Evolutionary conservation across 2,113 vertebrate species (phyloP), one percentile per base, ranked within the genome.

Genomic region (Leucopsar rothschildi): DNA sequence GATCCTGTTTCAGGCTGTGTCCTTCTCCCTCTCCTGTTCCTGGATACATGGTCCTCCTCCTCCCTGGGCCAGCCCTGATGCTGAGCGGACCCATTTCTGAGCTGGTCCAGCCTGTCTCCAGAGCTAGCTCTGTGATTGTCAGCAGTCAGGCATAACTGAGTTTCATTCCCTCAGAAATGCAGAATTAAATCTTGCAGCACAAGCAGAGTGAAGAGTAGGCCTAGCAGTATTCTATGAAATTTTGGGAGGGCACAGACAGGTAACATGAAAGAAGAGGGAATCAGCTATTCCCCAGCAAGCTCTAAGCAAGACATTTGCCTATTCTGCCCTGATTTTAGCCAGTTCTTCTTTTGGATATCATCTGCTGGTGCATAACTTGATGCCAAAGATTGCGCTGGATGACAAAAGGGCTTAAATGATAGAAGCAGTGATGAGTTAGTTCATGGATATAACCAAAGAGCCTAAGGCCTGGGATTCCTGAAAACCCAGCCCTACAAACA

Each of bases 161-260:
- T 55, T 90, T 71, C 27, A 12, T 72, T 56, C 13, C 35, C 52
- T 85, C 0, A 1, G 79, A 70, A 92, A 75, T n/a, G 22, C 52
- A 72, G 68, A 82, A 71, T 59, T 55, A 68, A 79, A 79, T 75
- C 29, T 64, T 5, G 3, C 56, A 71, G n/a, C 33, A 68, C 17
- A 71, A 66, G 33, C 21, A 85, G 40, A 85, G 55, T 52, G 15
- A 77, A 37, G 22, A 73, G 22, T 19, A 84, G 52, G 37, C 23
- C 25, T 59, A 68, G 42, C 29, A 82, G 11, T 59, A 50, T 61
- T 65, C 39, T 31, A 13, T 61, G 65, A 85, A 44, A 70, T 75
- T 86, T 35, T 82, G 35, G 24, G n/a, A 78, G 31, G 28, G 16
- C 24, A 37, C 0, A 0, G 15, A 17, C 22, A 35, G 13, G 17